A percentile compares a stretch with the other conserved stretches of the same genome.
Conservation (phyloP, 2,113 vertebrate genomes). For the Nanorana parkeri region DNA sequence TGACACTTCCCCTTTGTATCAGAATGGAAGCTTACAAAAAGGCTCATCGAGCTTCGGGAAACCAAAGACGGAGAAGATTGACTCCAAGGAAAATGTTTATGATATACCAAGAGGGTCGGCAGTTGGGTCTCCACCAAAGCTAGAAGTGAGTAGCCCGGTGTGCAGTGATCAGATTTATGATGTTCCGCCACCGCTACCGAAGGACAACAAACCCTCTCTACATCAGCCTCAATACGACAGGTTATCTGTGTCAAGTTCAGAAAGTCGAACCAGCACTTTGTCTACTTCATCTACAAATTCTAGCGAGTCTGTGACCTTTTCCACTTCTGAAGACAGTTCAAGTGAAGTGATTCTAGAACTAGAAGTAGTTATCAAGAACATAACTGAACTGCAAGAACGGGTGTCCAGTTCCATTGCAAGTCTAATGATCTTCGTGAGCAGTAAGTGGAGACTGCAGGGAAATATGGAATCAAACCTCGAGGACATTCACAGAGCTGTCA, state of each 20-base stretch:
- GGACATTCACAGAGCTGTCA: constrained; percentile 77
- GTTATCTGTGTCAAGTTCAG: constrained; percentile 60
- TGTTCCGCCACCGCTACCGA: constrained; percentile 38
- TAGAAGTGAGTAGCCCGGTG: not conserved
- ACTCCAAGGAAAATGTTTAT: constrained; percentile 69
- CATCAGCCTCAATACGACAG: constrained; percentile 55
- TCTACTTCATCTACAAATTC: constrained; percentile 76
- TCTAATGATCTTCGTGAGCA: constrained; percentile 91
- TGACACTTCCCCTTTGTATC: constrained; percentile 37
- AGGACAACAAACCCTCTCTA: constrained; percentile 1
- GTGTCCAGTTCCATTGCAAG: constrained; percentile 76
- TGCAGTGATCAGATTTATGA: constrained; percentile 19
- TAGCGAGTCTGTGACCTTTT: constrained; percentile 67
- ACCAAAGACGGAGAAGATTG: constrained; percentile 67
- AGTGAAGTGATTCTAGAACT: constrained; percentile 75
- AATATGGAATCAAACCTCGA: constrained; percentile 81
- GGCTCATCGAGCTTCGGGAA: constrained; percentile 58
- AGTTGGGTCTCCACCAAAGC: not conserved
- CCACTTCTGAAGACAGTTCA: constrained; percentile 70
- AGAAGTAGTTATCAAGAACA: constrained; percentile 73
- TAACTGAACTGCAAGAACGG: constrained; percentile 77
- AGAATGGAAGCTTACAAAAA: constrained; percentile 58
- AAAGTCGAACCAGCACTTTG: constrained; percentile 75
- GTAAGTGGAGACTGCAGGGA: constrained; percentile 83
- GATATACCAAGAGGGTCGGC: constrained; percentile 71